Evolutionary conservation across 30 jellyfish, hydroid and myxozoan species (phyloP).

Genomic region (Phacellophora camtschatica): DNA sequence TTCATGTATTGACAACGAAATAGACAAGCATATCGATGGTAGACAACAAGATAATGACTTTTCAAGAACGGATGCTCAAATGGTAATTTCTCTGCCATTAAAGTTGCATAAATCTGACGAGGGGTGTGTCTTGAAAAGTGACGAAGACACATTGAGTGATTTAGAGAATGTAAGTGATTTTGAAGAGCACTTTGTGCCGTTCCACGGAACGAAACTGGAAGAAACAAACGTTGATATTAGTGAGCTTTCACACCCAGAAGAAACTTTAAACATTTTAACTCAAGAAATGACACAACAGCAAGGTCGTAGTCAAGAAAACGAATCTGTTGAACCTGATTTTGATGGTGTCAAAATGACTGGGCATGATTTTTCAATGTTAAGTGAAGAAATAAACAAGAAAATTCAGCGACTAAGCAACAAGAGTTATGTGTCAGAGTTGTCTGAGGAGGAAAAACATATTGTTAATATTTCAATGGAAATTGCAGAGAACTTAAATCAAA

Average conservation of each 20-base stretch:
- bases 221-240: constrained; percentile 51
- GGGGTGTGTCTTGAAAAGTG: neutral
- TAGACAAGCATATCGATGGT: neutral
- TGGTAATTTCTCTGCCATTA: too few relatives aligned
- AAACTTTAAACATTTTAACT: constrained; percentile 49
- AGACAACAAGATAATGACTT: neutral
- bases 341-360: constrained; percentile 20
- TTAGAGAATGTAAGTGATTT: constrained; percentile 22
- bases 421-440: constrained; percentile 41
- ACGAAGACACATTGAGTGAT: constrained; percentile 12
- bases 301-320: neutral
- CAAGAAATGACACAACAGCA: constrained; percentile 8
- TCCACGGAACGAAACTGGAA: constrained; percentile 64
- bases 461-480: constrained; percentile 68
- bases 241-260: constrained; percentile 66
- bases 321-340: neutral
- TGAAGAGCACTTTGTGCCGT: constrained; percentile 56
- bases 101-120: neutral
- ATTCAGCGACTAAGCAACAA: constrained; percentile 39
- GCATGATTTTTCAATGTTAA: constrained; percentile 33
- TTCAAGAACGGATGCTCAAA: neutral
- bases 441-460: constrained; percentile 61
- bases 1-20: neutral
- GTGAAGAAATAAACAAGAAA: constrained; percentile 29
- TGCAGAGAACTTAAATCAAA: constrained; percentile 36